Percentiles rank a stretch among this genome's conserved stretches.
Evolutionary conservation across 2,113 vertebrate species (phyloP).

Genomic region (Sander vitreus): DNA sequence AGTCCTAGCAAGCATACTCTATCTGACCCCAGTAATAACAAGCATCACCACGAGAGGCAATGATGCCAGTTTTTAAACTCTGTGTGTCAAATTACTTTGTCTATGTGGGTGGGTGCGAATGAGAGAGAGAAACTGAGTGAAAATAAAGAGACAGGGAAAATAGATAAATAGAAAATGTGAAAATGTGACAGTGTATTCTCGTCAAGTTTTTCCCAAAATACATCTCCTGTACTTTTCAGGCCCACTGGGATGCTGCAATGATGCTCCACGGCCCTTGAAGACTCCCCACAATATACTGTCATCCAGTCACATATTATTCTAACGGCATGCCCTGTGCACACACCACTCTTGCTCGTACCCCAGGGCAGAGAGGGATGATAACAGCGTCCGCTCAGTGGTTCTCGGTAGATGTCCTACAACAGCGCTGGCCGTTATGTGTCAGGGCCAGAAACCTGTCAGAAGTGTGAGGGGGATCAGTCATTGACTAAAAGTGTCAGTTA

Average conservation of each 20-base stretch:
- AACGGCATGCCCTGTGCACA: constrained; percentile 1
- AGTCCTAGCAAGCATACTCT: background rate
- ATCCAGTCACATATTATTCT: constrained; percentile 37
- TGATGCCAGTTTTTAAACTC: constrained; percentile 23
- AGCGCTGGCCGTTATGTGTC: constrained; percentile 9
- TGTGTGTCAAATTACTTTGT: constrained; percentile 26
- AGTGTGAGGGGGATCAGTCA: constrained; percentile 29
- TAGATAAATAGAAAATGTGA: constrained; percentile 47
- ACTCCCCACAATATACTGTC: constrained; percentile 44
- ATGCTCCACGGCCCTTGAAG: constrained; percentile 9
- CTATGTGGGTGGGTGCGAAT: background rate
- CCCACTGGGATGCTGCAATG: constrained; percentile 17
- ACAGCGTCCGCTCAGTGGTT: constrained; percentile 25
- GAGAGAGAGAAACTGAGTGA: constrained; percentile 13
- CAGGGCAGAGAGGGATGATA: constrained; percentile 37
- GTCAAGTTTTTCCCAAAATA: constrained; percentile 69
- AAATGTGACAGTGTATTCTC: constrained; percentile 44
- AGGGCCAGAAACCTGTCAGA: constrained; percentile 44
- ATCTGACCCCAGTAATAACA: constrained; percentile 46
- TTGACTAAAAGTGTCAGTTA: constrained; percentile 45
- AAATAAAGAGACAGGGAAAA: constrained; percentile 17
- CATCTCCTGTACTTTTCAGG: constrained; percentile 36
- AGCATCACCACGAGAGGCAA: constrained; percentile 5
- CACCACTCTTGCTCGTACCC: constrained; percentile 4
- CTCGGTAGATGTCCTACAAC: constrained; percentile 36